Conservation (phyloP, 2,113 vertebrate genomes). For the Telmatochromis sp. region DNA sequence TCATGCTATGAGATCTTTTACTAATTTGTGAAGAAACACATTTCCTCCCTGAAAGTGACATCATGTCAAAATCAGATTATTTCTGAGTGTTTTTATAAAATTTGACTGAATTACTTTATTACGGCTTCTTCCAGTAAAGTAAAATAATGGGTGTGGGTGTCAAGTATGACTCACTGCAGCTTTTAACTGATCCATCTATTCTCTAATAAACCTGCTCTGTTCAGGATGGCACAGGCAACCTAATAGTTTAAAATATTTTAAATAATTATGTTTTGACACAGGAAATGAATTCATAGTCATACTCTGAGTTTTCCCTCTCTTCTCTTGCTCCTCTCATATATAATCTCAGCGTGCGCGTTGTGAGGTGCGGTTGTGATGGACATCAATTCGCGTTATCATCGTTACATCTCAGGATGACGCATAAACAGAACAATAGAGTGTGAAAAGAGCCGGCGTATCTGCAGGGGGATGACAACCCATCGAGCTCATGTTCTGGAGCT, state of each 20-base stretch:
- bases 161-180: neutral
- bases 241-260: neutral
- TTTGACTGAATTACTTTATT: neutral
- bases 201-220: neutral
- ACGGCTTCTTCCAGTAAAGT: no score
- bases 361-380: neutral
- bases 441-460: slow-evolving; percentile 18
- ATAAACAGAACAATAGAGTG: neutral
- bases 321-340: neutral
- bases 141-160: neutral
- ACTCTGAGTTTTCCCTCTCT: neutral
- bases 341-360: neutral
- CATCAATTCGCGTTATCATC: neutral
- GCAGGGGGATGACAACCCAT: slow-evolving; percentile 24
- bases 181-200: neutral
- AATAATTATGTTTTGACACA: neutral
- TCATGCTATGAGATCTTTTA: neutral
- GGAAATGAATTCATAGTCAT: neutral
- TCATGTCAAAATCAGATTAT: neutral
- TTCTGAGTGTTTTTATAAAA: neutral
- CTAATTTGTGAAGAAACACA: neutral
- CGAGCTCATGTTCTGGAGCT: neutral
- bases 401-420: neutral
- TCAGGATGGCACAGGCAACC: neutral
- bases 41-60: neutral